Evolutionary conservation across 2,888 invertebrate species (phyloP), one percentile per base, ranked within the genome.

Genomic region (Slavum lentiscoides): DNA sequence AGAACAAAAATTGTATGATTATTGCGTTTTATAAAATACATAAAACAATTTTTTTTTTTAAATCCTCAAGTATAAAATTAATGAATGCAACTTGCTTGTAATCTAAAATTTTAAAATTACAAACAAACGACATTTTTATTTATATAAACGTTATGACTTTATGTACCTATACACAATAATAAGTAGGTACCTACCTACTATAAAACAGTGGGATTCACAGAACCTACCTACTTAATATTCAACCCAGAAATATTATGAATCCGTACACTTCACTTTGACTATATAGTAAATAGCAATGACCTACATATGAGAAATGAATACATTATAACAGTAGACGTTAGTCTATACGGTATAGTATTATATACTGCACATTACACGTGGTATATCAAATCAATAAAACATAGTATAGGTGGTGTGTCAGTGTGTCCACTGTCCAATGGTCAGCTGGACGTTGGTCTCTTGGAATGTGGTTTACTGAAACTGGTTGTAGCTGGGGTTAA

Each of bases 401-500:
- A 30, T 30, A 30, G 30, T 1, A 30, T 2, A 30, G 30, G 30
- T 30, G 30, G 30, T 30, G 30, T 30, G 30, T 30, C 4, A 13
- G 49, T 13, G 49, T 72, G 62, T 67, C 6, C 19, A 7, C 6
- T 19, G 55, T 7, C 39, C 9, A 53, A 55, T 80, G 80, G 70
- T 66, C 72, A 66, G 64, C 70, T 70, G 70, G 43, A 30, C 30
- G 30, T 4, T 30, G 30, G 70, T 72, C 70, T 80, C 55, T 64
- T 64, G 80, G 80, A 80, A 80, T 80, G 80, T 80, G 64, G 77
- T 80, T 76, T 70, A 72, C 72, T 70, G 53, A 19, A 80, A 70
- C 80, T 64, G 80, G 72, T 80, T 64, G 3, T 11, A 43, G 6
- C 64, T 21, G 72, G 55, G 80, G 80, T 80, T 80, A 80, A 39